Evolutionary conservation across 2,797 vertebrate genomes (phyloP).

Genomic region (Sebastes vulpes): DNA sequence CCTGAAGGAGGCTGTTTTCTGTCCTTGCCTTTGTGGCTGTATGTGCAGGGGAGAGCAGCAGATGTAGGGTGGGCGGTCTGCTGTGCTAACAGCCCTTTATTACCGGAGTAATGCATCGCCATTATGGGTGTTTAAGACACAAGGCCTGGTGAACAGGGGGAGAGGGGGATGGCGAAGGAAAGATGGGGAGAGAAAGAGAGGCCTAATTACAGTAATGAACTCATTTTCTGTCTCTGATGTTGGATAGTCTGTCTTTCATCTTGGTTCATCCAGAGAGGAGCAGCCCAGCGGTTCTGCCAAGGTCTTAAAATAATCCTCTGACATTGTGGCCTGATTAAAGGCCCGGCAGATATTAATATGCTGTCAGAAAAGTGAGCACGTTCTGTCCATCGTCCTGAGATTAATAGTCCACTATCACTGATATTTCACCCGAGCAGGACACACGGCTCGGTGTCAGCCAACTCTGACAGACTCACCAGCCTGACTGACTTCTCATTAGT

Average conservation of each 20-base stretch:
- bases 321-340: slow-evolving; percentile 83
- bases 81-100: slow-evolving; percentile 72
- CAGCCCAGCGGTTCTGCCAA: slow-evolving; percentile 59
- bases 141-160: slow-evolving; percentile 45
- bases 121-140: slow-evolving; percentile 81
- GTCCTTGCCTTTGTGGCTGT: slow-evolving; percentile 59
- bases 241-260: slow-evolving; percentile 69
- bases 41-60: slow-evolving; percentile 60
- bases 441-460: slow-evolving; percentile 11
- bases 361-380: slow-evolving; percentile 53
- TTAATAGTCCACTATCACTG: slow-evolving; percentile 41
- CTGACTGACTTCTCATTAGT: slow-evolving; percentile 24
- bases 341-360: slow-evolving; percentile 68
- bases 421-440: slow-evolving; percentile 29
- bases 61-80: slow-evolving; percentile 71
- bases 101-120: slow-evolving; percentile 73
- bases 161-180: slow-evolving; percentile 24
- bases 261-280: slow-evolving; percentile 69
- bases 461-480: slow-evolving; percentile 3
- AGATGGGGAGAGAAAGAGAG: slow-evolving; percentile 53
- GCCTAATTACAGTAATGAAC: slow-evolving; percentile 84
- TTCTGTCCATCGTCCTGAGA: slow-evolving; percentile 53
- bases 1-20: slow-evolving; percentile 73
- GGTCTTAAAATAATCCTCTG: slow-evolving; percentile 84
- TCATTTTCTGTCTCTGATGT: slow-evolving; percentile 75